Evolutionary conservation across 2,888 invertebrate genomes (phyloP).

Genomic region (Callyntrura sp.): DNA sequence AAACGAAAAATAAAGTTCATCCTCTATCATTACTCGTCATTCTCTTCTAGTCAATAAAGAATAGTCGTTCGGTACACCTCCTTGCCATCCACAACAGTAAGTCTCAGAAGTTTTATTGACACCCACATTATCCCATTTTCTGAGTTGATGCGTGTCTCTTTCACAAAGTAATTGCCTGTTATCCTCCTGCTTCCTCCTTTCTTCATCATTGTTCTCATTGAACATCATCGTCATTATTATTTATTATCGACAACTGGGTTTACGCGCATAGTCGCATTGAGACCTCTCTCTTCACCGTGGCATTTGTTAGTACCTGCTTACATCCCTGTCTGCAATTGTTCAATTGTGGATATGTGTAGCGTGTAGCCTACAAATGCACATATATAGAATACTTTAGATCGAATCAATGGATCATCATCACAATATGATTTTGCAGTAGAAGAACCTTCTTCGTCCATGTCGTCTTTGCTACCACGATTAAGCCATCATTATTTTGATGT

Average conservation of each 20-base stretch:
- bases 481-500: constrained; percentile 33
- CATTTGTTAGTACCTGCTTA: too few species aligned
- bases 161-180: constrained; percentile 4
- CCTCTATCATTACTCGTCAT: too few species aligned
- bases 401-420: constrained; percentile 37
- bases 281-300: too few species aligned
- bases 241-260: constrained; percentile 59
- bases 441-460: not conserved
- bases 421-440: not conserved
- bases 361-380: not conserved
- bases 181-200: constrained; percentile 57
- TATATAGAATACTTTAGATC: constrained; percentile 12
- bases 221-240: constrained; percentile 33
- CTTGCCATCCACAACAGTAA: too few species aligned
- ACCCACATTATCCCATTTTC: constrained; percentile 39
- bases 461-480: not conserved
- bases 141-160: constrained; percentile 21
- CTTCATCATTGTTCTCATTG: constrained; percentile 51
- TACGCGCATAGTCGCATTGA: constrained; percentile 26
- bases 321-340: too few species aligned
- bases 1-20: too few species aligned
- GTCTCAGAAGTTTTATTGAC: constrained; percentile 5
- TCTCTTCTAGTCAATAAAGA: too few species aligned
- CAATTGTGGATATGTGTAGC: too few species aligned
- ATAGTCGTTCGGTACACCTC: not conserved